These are phyloP conservation scores for Callyntrura guangdongensis DNA, from an alignment of 2,888 invertebrate species.

Conservation along the genomic window DNA sequence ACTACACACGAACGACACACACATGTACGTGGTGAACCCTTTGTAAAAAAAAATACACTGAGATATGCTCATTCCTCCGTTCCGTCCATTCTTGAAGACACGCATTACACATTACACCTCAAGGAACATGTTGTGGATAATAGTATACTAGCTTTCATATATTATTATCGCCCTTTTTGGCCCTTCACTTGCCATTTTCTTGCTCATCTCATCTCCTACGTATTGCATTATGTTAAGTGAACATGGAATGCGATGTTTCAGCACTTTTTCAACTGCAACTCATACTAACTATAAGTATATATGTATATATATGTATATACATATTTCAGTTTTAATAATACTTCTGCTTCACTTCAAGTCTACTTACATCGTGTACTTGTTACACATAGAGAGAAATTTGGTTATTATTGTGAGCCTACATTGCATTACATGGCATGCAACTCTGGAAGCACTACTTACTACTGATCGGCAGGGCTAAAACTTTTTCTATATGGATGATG, in stretches of 20 bases:
- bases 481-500: too few relatives aligned
- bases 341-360: background rate
- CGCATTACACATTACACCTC: background rate
- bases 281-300: background rate
- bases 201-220: background rate
- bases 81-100: background rate
- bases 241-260: constrained; percentile 31
- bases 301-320: background rate
- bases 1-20: background rate
- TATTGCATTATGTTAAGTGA: background rate
- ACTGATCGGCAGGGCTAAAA: too few relatives aligned
- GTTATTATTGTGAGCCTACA: too few relatives aligned
- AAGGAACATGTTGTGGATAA: constrained; percentile 13
- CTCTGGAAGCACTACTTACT: too few relatives aligned
- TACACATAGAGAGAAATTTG: background rate
- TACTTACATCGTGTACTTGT: constrained; percentile 14
- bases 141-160: constrained; percentile 15
- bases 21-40: background rate
- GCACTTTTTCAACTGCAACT: constrained; percentile 1
- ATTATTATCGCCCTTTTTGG: constrained; percentile 54
- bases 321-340: background rate
- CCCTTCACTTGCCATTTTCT: constrained; percentile 55
- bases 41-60: background rate
- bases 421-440: too few relatives aligned
- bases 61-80: background rate